Conservation (phyloP, 1,140 invertebrate species). For the Chrysopa pallens region DNA sequence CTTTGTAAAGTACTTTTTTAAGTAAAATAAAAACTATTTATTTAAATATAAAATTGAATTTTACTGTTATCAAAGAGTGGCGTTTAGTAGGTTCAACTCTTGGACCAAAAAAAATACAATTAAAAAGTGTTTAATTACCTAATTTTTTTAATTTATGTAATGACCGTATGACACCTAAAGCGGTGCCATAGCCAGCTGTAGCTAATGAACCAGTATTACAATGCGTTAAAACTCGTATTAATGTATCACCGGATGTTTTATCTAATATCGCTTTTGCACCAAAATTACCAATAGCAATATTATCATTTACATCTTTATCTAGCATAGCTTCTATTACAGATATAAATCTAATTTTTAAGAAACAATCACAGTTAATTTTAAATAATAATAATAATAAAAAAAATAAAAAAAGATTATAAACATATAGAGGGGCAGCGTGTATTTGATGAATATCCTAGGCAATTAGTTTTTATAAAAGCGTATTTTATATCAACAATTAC, state of each 20-base stretch:
- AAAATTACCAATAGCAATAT: slow-evolving; percentile 64
- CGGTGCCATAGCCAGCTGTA: slow-evolving; percentile 93
- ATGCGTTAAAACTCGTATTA: slow-evolving; percentile 71
- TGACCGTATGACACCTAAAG: slow-evolving; percentile 80
- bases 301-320: slow-evolving; percentile 67
- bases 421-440: too few species aligned
- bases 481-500: too few species aligned
- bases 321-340: slow-evolving; percentile 61
- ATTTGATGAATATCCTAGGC: too few species aligned
- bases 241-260: slow-evolving; percentile 27
- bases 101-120: background rate
- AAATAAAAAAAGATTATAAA: too few species aligned
- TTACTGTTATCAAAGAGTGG: background rate
- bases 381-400: background rate
- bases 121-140: slow-evolving; percentile 29
- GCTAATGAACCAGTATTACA: slow-evolving; percentile 97
- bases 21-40: too few species aligned
- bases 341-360: slow-evolving; percentile 42
- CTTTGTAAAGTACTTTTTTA: too few species aligned
- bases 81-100: background rate
- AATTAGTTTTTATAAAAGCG: too few species aligned
- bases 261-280: slow-evolving; percentile 62
- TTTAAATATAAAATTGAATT: background rate
- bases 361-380: background rate
- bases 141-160: slow-evolving; percentile 54